phyloP scores from a whole-genome alignment of 2,888 invertebrate species.

The Coelinius sp. region DNA sequence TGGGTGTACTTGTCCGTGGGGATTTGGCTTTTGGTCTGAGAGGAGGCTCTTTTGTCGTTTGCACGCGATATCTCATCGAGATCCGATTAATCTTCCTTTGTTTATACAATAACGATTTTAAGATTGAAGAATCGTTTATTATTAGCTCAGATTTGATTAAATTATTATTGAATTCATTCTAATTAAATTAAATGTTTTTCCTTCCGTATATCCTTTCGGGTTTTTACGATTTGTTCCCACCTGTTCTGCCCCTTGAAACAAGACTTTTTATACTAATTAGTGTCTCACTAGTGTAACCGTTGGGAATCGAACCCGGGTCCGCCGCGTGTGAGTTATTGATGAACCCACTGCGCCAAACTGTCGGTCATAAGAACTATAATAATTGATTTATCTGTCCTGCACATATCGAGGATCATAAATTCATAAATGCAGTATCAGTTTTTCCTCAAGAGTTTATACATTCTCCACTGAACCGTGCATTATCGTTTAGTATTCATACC shows the following conservation, averaged over 20 bases:
- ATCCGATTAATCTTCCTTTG: slow-evolving; percentile 34
- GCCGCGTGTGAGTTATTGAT: no score
- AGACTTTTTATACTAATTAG: no score
- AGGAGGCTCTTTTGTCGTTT: slow-evolving; percentile 21
- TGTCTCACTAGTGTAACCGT: no score
- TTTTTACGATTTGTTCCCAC: no score
- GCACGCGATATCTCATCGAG: not conserved
- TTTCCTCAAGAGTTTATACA: not conserved
- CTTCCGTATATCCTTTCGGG: no score
- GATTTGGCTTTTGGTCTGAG: slow-evolving; percentile 39
- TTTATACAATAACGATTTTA: slow-evolving; percentile 4
- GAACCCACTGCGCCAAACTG: no score
- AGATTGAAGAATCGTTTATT: not conserved
- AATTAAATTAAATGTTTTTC: no score
- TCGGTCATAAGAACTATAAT: no score
- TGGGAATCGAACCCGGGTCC: no score
- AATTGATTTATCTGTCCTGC: not conserved
- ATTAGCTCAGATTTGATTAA: not conserved
- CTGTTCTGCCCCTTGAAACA: no score
- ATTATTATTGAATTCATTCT: no score
- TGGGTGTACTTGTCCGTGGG: slow-evolving; percentile 29
- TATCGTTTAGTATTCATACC: not conserved
- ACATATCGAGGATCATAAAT: not conserved
- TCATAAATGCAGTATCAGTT: not conserved
- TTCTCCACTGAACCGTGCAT: not conserved